Evolutionary conservation across 2,888 invertebrate species (phyloP), one percentile per base, ranked within the genome.

Genomic region (Digitonthophagus gazella): DNA sequence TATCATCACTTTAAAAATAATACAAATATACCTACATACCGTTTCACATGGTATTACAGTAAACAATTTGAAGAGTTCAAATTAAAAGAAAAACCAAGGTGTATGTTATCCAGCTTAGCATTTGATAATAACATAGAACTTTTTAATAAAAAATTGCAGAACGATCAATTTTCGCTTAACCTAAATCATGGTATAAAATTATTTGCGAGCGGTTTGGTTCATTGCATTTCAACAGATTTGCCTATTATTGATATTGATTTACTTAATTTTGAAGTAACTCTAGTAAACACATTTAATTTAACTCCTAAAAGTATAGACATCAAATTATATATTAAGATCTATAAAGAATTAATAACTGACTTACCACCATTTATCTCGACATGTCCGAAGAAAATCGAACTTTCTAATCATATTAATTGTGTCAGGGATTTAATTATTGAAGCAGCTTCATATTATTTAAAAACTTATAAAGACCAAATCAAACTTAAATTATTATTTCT

Each of bases 1-100:
- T 57, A 66, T 15, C 65, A 54, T 18, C 70, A 70, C 22, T 66
- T 70, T 5, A 68, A 67, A 20, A 19, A 56, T 20, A 61, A 68
- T 44, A 68, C 70, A 1, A 57, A 18, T n/a, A 65, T 68, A n/a
- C 67, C 3, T 56, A 19, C 68, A 3, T n/a, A 15, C 15, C 20
- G 19, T 14, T 68, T 66, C 55, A 8, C 44, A 15, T 54, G 57
- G 15, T 68, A 67, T 28, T 19, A 19, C 15, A 55, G 8, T 18
- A 3, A 2, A 11, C n/a, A 14, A 16, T 70, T 70, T 44, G 5
- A 0, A 15, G 16, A 11, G 1, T 55, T 70, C 44, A 20, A 63
- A 14, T 16, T 58, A 6, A 22, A 11, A 2, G 14, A 22, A 57
- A 68, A 70, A 22, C 70, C 70, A 2, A 65, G 68, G 19, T 70